Conservation (phyloP, 1,140 invertebrate genomes). For the Polypedilum vanderplanki region DNA sequence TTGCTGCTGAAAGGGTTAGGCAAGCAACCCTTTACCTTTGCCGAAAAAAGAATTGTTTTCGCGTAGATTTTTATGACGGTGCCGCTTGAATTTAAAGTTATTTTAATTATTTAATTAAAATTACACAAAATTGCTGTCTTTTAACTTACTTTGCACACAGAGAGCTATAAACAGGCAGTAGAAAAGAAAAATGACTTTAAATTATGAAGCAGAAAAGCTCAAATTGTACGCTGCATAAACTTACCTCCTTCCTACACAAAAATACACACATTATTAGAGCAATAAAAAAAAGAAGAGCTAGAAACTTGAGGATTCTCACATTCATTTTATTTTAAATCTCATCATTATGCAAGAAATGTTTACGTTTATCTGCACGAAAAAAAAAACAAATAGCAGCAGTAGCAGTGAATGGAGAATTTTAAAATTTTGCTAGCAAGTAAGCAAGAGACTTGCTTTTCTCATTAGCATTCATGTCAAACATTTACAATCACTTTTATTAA, state of each 20-base stretch:
- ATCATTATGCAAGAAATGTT: slow-evolving; percentile 19
- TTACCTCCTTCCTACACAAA: no score
- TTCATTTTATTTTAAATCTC: slow-evolving; percentile 20
- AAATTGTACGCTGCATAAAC: no score
- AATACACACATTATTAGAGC: no score
- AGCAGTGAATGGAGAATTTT: background rate
- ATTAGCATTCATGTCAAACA: slow-evolving; percentile 18
- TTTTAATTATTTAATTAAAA: no score
- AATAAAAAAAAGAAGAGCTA: background rate
- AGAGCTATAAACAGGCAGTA: no score
- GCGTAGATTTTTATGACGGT: no score
- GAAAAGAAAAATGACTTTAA: no score
- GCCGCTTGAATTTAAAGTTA: no score
- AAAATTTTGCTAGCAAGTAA: background rate
- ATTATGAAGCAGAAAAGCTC: no score
- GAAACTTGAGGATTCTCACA: slow-evolving; percentile 4
- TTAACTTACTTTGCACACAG: no score
- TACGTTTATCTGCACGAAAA: background rate
- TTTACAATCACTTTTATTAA: slow-evolving; percentile 7
- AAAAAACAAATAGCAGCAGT: background rate
- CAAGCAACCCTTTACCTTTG: background rate
- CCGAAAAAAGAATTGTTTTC: no score
- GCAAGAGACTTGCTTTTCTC: background rate
- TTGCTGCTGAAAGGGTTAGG: background rate
- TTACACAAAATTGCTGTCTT: no score